phyloP scores from a whole-genome alignment of 2,888 invertebrate species.

The Auanema freiburgensis region DNA sequence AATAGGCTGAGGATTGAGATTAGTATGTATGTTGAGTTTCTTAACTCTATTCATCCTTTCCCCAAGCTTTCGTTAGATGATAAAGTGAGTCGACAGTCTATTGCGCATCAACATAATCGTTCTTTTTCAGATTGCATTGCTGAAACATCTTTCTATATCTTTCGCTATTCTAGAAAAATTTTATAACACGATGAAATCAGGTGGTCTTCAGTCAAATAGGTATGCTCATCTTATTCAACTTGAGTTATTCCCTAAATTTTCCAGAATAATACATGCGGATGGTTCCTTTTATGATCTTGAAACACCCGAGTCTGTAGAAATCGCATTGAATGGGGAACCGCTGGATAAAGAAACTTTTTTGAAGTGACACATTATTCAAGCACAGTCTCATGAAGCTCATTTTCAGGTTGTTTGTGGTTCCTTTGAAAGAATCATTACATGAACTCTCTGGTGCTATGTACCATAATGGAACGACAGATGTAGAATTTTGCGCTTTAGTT shows the following conservation, averaged over 20 bases:
- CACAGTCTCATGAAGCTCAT: no score
- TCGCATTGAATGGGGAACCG: slow-evolving; percentile 15
- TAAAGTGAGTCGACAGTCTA: slow-evolving; percentile 25
- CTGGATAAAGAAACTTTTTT: slow-evolving; percentile 37
- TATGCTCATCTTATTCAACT: slow-evolving; percentile 4
- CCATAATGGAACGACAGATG: slow-evolving; percentile 46
- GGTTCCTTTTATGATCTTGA: slow-evolving; percentile 38
- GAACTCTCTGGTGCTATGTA: slow-evolving; percentile 44
- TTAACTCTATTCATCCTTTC: slow-evolving; percentile 33
- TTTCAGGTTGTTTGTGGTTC: slow-evolving; percentile 34
- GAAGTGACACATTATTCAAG: slow-evolving; percentile 7
- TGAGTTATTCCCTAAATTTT: background rate
- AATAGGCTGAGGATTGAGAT: slow-evolving; percentile 26
- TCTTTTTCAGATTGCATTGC: slow-evolving; percentile 36
- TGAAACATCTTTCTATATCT: slow-evolving; percentile 40
- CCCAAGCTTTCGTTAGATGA: slow-evolving; percentile 33
- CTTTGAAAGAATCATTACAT: slow-evolving; percentile 38
- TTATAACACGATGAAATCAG: slow-evolving; percentile 42
- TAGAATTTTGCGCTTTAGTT: slow-evolving; percentile 50
- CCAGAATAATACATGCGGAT: slow-evolving; percentile 34
- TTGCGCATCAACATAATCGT: no score
- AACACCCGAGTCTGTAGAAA: slow-evolving; percentile 30
- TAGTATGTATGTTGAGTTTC: slow-evolving; percentile 36
- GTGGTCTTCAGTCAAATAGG: slow-evolving; percentile 37
- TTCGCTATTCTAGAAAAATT: slow-evolving; percentile 53